Base-by-base conservation (phyloP, 2,113 vertebrate genomes). In the Arothron firmamentum region DNA sequence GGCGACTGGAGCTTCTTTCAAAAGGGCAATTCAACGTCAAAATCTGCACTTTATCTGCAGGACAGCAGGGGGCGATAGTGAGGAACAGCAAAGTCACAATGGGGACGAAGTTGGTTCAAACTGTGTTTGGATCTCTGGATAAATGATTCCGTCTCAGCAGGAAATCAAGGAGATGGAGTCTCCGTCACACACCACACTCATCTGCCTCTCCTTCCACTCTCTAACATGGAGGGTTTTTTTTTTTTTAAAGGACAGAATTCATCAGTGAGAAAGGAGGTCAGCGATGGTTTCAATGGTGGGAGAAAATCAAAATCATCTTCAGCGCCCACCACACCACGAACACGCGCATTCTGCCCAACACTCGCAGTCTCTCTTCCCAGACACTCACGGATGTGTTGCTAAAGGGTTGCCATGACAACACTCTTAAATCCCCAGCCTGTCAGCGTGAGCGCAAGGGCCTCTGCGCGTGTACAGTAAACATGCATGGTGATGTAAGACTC, bases 391-490 rank as follows among this genome's bases (percentile, higher is more conserved):
- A 77, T 66, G 76, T 80, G 84, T 88, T 86, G 82, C 85, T 82
- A 72, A 85, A 80, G 28, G 55, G 87, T 90, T 90, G 82, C 86
- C 80, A 89, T 90, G 87, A 81, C 81, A 81, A 89, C 77, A 53
- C 65, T 56, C 56, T 75, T 81, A 57, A 31, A 75, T 75, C 75
- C 72, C 61, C 60, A 79, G 64, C 70, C 46, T 25, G 72, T 82
- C 70, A 74, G 72, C 17, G 55, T 4, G 46, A 67, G 56, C 48
- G 53, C 23, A 56, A 21, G 70, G 28, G 67, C 18, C 16, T 19
- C 42, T 55, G 56, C 58, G 67, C 65, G 54, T 50, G 56, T 62
- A n/a, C n/a, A n/a, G n/a, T n/a, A 76, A 85, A 74, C 13, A 52
- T 79, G 72, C 42, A 11, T 68, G 81, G 76, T 84, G 66, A 75